Conservation (phyloP, 2,888 invertebrate species). For the Sabatieria punctata region DNA sequence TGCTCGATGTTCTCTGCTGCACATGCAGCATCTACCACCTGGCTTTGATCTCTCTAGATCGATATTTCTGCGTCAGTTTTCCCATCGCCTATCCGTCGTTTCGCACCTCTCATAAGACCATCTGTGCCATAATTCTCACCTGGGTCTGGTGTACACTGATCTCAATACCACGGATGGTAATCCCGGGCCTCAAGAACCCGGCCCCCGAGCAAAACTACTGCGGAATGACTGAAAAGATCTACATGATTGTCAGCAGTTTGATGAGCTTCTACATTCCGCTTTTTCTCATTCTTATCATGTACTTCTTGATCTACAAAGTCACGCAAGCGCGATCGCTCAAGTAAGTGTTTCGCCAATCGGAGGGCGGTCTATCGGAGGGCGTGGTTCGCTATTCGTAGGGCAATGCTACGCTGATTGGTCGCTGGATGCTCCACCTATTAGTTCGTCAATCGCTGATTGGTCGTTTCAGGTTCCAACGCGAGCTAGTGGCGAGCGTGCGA, state of each 20-base stretch:
- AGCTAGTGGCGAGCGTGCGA: background rate
- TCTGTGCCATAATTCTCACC: slow-evolving; percentile 6
- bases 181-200: slow-evolving; percentile 5
- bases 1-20: slow-evolving; percentile 10
- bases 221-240: slow-evolving; percentile 3
- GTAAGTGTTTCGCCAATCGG: no score
- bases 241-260: slow-evolving; percentile 8
- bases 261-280: slow-evolving; percentile 9
- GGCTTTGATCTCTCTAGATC: slow-evolving; percentile 8
- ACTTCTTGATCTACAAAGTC: slow-evolving; percentile 4
- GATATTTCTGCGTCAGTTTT: slow-evolving; percentile 10
- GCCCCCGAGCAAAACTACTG: background rate
- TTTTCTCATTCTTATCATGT: slow-evolving; percentile 6
- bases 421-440: no score
- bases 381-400: no score
- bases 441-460: background rate
- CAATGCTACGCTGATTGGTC: no score
- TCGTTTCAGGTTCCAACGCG: no score
- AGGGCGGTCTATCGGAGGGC: no score
- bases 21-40: slow-evolving; percentile 11
- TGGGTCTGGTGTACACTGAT: slow-evolving; percentile 9
- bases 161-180: background rate
- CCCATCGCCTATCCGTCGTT: slow-evolving; percentile 7
- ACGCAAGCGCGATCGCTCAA: slow-evolving; percentile 2
- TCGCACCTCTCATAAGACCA: slow-evolving; percentile 4